Conservation (phyloP, 2,888 invertebrate genomes). For the Drosophila multiciliata region DNA sequence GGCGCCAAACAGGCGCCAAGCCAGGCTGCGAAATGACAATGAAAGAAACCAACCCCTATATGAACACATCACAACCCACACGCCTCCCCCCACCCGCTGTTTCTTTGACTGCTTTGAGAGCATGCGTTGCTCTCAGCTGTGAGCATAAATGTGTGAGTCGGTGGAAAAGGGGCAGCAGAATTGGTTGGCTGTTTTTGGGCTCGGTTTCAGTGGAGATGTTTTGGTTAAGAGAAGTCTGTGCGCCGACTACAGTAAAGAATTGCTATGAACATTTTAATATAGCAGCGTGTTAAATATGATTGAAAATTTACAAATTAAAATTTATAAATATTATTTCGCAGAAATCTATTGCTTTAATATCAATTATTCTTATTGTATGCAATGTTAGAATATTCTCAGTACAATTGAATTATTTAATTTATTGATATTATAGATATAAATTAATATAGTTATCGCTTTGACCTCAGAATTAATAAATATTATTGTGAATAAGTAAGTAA, state of each 20-base stretch:
- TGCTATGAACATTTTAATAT: neutral
- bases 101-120: slow-evolving; percentile 4
- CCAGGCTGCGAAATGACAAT: slow-evolving; percentile 69
- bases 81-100: neutral
- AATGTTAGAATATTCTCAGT: neutral
- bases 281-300: neutral
- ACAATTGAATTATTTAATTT: neutral
- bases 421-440: neutral
- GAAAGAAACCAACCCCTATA: slow-evolving; percentile 50
- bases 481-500: neutral
- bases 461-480: neutral
- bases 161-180: slow-evolving; percentile 1
- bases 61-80: neutral
- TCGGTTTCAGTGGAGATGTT: slow-evolving; percentile 24
- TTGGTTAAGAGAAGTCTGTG: slow-evolving; percentile 47
- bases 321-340: neutral
- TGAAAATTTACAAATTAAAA: neutral
- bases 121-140: slow-evolving; percentile 65
- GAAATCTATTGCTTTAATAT: neutral
- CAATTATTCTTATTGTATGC: neutral
- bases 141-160: slow-evolving; percentile 28
- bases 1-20: slow-evolving; percentile 67
- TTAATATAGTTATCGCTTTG: neutral
- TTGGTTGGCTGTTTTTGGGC: slow-evolving; percentile 14
- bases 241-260: slow-evolving; percentile 46